phyloP scores from a whole-genome alignment of 2,113 vertebrate genomes.

The Setophaga petechia region DNA sequence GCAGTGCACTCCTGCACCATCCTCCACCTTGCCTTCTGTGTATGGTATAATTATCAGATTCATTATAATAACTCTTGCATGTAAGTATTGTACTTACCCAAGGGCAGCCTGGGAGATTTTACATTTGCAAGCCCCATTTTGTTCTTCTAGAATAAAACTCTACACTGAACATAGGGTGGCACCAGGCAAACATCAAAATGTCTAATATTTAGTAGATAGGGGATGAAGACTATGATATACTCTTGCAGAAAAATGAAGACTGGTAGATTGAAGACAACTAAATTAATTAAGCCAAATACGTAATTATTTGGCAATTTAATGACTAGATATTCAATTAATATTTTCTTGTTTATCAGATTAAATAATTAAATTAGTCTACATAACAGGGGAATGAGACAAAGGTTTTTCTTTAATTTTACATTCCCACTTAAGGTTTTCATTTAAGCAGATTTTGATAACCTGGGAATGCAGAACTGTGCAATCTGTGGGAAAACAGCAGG shows the following conservation, averaged over 20 bases:
- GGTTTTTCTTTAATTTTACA: not conserved
- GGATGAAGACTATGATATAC: not conserved
- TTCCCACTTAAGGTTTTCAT: not conserved
- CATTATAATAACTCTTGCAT: not conserved
- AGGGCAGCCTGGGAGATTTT: not conserved
- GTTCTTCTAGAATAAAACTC: not conserved
- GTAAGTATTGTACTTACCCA: not conserved
- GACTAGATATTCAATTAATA: not conserved
- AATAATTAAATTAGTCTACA: not conserved
- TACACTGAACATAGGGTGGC: not conserved
- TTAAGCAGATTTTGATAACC: not conserved
- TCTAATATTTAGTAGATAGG: not conserved
- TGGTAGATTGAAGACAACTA: not conserved
- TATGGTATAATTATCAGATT: not conserved
- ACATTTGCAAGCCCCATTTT: not conserved
- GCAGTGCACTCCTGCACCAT: not conserved
- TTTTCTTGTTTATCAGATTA: not conserved
- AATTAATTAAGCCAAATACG: not conserved
- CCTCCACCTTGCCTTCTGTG: not conserved
- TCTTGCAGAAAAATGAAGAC: not conserved
- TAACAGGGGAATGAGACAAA: not conserved
- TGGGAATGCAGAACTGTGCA: not conserved
- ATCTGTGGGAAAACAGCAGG: slow-evolving; percentile 59
- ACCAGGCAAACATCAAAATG: not conserved
- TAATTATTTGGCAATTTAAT: not conserved